Evolutionary conservation across 2,113 vertebrate genomes (phyloP).

Genomic region (Myiozetetes cayanensis): DNA sequence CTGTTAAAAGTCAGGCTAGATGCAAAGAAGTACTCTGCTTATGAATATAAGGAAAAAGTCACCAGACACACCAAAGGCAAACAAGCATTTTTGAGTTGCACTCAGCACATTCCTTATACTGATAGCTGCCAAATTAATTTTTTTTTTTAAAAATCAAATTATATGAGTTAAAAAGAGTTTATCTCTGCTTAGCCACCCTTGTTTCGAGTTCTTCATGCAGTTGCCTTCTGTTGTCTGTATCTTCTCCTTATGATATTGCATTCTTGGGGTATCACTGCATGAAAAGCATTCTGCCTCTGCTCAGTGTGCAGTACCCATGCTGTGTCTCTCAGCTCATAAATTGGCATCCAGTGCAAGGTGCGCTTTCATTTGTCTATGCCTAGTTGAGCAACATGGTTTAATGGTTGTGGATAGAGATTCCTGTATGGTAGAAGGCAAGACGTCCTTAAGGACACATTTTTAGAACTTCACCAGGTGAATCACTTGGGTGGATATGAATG

Average conservation of each 20-base stretch:
- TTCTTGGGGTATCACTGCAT: background rate
- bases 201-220: background rate
- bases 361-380: background rate
- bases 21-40: background rate
- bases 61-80: background rate
- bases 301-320: fast-evolving
- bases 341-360: background rate
- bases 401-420: background rate
- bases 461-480: background rate
- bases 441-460: background rate
- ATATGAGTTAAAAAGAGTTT: background rate
- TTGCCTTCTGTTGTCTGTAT: background rate
- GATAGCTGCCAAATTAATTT: background rate
- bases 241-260: background rate
- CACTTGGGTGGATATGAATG: fast-evolving
- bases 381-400: background rate
- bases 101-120: background rate
- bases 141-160: background rate
- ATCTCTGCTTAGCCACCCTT: background rate
- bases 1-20: background rate
- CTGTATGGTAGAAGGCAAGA: background rate
- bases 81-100: background rate
- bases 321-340: background rate
- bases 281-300: background rate
- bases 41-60: background rate